phyloP scores from a whole-genome alignment of 2,888 invertebrate species.

The Esperia sulphurella region DNA sequence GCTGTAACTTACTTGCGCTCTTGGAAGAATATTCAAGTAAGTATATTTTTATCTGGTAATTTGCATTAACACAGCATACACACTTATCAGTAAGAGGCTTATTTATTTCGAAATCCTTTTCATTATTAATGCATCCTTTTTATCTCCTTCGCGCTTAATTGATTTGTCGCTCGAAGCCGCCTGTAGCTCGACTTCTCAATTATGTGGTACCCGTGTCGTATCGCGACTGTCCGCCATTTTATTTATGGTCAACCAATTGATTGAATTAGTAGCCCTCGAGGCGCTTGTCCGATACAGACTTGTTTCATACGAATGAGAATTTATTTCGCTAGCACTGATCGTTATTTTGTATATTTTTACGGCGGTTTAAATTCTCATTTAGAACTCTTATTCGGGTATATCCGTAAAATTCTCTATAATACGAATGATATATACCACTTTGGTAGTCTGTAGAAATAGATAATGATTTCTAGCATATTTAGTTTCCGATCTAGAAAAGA shows the following conservation, averaged over 20 bases:
- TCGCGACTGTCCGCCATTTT: constrained; percentile 64
- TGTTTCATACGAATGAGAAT: constrained; percentile 54
- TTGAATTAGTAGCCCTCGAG: constrained; percentile 75
- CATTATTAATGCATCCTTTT: constrained; percentile 68
- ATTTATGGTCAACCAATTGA: constrained; percentile 74
- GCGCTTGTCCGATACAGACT: constrained; percentile 57
- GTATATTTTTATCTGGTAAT: constrained; percentile 14
- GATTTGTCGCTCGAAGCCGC: constrained; percentile 69
- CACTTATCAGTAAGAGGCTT: constrained; percentile 26
- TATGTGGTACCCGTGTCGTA: constrained; percentile 59
- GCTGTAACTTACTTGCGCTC: not conserved
- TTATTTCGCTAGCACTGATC: constrained; percentile 49
- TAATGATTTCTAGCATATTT: not conserved
- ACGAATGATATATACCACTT: too few species aligned
- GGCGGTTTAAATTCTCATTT: constrained; percentile 19
- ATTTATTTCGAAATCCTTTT: constrained; percentile 45
- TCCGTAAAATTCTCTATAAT: not conserved
- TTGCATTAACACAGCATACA: constrained; percentile 39
- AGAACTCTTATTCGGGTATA: not conserved
- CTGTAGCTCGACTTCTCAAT: constrained; percentile 69
- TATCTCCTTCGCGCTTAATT: constrained; percentile 66
- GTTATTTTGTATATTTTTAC: constrained; percentile 40
- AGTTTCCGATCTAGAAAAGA: too few species aligned
- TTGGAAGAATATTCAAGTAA: not conserved
- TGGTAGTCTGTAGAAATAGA: too few species aligned